Evolutionary conservation across 2,113 vertebrate genomes (phyloP), one percentile per base, ranked within the genome.

Genomic region (Phaethon lepturus): DNA sequence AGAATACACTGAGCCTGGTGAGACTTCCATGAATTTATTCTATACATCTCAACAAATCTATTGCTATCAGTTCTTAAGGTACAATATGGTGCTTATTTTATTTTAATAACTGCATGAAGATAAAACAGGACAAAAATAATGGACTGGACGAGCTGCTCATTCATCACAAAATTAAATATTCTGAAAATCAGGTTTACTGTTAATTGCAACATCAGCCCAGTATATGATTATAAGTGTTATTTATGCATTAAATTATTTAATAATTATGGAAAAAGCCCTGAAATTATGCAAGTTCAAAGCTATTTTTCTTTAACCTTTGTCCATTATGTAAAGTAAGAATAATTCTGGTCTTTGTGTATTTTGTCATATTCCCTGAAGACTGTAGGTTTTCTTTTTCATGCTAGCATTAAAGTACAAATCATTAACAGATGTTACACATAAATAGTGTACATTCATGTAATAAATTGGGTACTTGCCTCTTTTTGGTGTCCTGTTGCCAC

Each of bases 231-330:
- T 71, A 6, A 58, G 10, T 63, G 8, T 42, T 95, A 90, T 83
- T 86, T 88, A 18, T 94, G 60, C 26, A 78, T 42, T 95, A 62
- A 81, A 94, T 93, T 80, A 96, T 63, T 49, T 60, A 90, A 84
- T 74, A 93, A 90, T 87, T 87, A 95, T 85, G 53, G 40, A 94
- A 89, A 95, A 87, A 86, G 19, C 7, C 13, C 15, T 64, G 60
- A 92, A 94, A 94, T 89, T 74, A 94, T 93, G 89, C 60, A 83
- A 77, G 56, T 92, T 89, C 52, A 91, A 87, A 81, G 52, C 26
- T 75, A 42, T 82, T 96, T 94, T 90, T 86, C 86, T 95, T 87
- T 87, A 95, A 75, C 44, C 69, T 87, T 85, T 89, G 40, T 77
- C 49, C 22, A 24, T 56, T 76, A 64, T 58, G 33, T 68, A 91